Evolutionary conservation across 2,113 vertebrate species (phyloP), one percentile per base, ranked within the genome.

Genomic region (Silurus meridionalis): DNA sequence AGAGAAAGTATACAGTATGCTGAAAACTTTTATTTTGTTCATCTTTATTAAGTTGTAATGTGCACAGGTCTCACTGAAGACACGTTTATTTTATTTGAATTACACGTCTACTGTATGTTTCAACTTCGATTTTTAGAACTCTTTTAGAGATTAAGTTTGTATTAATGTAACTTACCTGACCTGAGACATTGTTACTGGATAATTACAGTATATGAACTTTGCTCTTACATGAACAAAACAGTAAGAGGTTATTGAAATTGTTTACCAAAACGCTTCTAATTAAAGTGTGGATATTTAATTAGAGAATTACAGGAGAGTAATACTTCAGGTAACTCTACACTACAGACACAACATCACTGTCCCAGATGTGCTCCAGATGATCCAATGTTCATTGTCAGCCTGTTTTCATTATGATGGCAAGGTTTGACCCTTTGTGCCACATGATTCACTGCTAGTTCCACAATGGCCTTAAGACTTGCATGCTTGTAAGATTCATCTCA

Each of bases 301-400:
- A 87, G 71, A 85, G 75, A 84, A 83, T 74, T 83, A 60, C 84
- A 88, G 83, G 80, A 71, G 60, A 90, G 67, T 83, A 86, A 90
- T 81, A 88, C 78, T 19, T 63, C 17, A 84, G 84, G 89, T 79
- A 90, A 92, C 86, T 80, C 86, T 82, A 89, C 74, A 86, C 85
- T 90, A 90, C 64, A 87, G 58, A 89, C 89, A 89, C 89, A 82
- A 4, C 67, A 52, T 72, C 88, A 84, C 5, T 50, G 28, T 81
- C 83, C 80, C 88, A 90, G 90, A 87, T 90, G 90, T 86, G 8
- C 83, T 82, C 91, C 85, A 86, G 85, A 89, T 91, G 89, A 91
- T 72, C 14, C 60, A 46, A 28, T 15, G 69, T 60, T 89, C 57
- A 52, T 80, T 85, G 84, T 72, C 46, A 57, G 77, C 57, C 46